Evolutionary conservation across 2,888 invertebrate species (phyloP), one percentile per base, ranked within the genome.

Genomic region (Xestia c-nigrum): DNA sequence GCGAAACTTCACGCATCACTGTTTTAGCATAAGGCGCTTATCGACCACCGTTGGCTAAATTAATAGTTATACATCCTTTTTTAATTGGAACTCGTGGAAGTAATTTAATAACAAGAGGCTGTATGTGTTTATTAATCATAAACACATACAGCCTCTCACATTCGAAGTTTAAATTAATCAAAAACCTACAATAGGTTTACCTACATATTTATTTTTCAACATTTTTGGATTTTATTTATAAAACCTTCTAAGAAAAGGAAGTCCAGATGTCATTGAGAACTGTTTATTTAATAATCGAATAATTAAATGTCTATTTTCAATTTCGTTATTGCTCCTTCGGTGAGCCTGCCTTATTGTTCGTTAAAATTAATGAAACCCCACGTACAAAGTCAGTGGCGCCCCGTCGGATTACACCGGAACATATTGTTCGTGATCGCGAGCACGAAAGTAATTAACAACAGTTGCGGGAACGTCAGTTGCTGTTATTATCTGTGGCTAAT

Each of bases 381-480:
- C 76, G 74, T 82, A 72, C 72, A 77, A 80, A 79, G 80, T 76
- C 83, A 80, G 84, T 75, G 80, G 78, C 85, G 76, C 66, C 76
- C 80, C 83, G 84, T 75, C 81, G 88, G 90, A 91, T 91, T 91
- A 92, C 87, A 88, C 89, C 89, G 91, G 86, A 90, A 91, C 91
- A 89, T 90, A 92, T 92, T 93, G 93, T 93, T 90, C 91, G 91
- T 91, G 92, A 92, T 92, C 92, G 92, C 90, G 88, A 88, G 88
- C 91, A 90, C 88, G 90, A 92, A 93, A 93, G 92, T 93, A 92
- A 93, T 93, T 93, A 93, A 91, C 89, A 92, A 90, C 92, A 90
- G 92, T 92, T 92, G 91, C 88, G 89, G 84, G 89, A 87, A 83
- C 86, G 88, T 77, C 90, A 90, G 89, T 89, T 91, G 90, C 80